Evolutionary conservation across 2,888 invertebrate species (phyloP).

Genomic region (Drosophila nr. perissopoda): DNA sequence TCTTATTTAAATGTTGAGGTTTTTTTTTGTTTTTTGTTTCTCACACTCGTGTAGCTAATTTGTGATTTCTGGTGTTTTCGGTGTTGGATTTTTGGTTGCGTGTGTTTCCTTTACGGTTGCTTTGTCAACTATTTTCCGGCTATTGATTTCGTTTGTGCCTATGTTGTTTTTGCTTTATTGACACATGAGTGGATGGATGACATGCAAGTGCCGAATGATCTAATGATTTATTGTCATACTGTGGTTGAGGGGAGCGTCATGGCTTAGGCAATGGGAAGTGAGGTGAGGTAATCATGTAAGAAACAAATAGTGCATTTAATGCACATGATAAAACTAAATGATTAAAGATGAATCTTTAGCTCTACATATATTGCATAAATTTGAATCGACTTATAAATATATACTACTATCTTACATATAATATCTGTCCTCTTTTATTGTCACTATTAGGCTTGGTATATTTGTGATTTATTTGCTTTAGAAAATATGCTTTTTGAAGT

Average conservation of each 20-base stretch:
- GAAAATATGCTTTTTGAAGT: neutral
- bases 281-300: neutral
- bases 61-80: conserved; percentile 81
- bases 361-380: neutral
- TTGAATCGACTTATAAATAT: neutral
- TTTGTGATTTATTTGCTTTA: neutral
- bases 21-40: conserved; percentile 50
- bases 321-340: neutral
- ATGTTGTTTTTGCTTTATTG: conserved; percentile 38
- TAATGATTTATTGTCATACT: conserved; percentile 66
- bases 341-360: neutral
- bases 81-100: conserved; percentile 73
- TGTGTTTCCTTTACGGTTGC: conserved; percentile 76
- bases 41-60: conserved; percentile 83
- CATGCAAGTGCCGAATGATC: conserved; percentile 64
- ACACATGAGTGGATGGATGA: conserved; percentile 61
- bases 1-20: conserved; percentile 53
- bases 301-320: neutral
- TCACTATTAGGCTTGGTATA: neutral
- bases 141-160: conserved; percentile 65
- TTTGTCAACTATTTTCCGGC: conserved; percentile 83
- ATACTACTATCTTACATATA: neutral
- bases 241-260: conserved; percentile 5
- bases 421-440: rapidly evolving
- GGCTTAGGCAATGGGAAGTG: neutral